Percentiles rank a stretch among this genome's conserved stretches.
Evolutionary conservation across 2,797 vertebrate genomes (phyloP).

Genomic region (Cacajao melanocephalus): DNA sequence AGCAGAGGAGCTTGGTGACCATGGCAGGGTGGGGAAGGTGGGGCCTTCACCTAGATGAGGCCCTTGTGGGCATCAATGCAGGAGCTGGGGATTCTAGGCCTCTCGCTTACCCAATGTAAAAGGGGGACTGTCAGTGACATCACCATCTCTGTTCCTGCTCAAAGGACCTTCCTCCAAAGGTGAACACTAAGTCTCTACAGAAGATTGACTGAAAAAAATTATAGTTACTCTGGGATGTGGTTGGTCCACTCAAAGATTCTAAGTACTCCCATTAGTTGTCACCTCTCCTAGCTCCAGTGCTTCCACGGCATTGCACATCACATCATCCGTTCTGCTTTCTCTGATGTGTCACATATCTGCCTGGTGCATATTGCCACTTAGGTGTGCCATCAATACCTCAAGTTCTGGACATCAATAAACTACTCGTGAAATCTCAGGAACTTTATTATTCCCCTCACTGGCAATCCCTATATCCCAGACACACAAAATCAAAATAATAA

Average conservation of each 20-base stretch:
- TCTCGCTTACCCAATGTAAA: background rate
- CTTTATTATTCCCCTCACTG: background rate
- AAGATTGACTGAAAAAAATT: background rate
- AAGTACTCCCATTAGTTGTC: background rate
- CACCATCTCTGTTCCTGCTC: background rate
- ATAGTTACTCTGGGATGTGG: no score
- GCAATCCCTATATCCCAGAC: background rate
- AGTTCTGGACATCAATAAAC: background rate
- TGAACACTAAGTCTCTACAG: rapidly evolving
- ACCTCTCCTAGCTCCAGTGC: no score
- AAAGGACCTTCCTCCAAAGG: background rate
- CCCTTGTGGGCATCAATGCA: background rate
- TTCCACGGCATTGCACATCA: rapidly evolving
- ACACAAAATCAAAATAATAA: background rate
- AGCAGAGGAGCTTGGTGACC: background rate
- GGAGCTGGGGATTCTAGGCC: background rate
- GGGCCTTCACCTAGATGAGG: background rate
- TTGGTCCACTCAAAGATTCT: background rate
- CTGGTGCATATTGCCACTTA: background rate
- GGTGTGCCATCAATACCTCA: no score
- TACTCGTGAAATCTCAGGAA: background rate
- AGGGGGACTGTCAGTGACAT: background rate
- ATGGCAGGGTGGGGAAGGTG: background rate
- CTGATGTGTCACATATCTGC: rapidly evolving
- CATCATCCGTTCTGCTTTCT: no score